Percentiles rank a stretch among this genome's conserved stretches.
Evolutionary conservation across 2,888 invertebrate species (phyloP).

Genomic region (Caenorhabditis sp.): DNA sequence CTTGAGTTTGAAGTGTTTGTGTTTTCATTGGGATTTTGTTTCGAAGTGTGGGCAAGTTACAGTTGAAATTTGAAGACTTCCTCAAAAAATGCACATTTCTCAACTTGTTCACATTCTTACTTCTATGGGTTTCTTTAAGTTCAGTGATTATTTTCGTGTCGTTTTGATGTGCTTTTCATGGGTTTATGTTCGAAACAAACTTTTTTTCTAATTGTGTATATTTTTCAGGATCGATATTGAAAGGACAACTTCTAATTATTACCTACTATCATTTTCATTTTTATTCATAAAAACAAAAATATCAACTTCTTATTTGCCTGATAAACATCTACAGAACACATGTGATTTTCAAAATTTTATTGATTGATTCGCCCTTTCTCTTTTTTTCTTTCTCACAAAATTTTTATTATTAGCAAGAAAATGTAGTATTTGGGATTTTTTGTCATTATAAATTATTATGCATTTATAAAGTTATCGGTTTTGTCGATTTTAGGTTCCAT

Average conservation of each 20-base stretch:
- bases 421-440: slow-evolving; percentile 1
- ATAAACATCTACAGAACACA: not conserved
- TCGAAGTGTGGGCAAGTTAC: not conserved
- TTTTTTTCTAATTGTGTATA: slow-evolving; percentile 5
- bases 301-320: not conserved
- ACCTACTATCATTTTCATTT: slow-evolving; percentile 1
- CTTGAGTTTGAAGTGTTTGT: not conserved
- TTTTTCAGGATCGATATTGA: slow-evolving; percentile 17
- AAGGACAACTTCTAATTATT: not conserved
- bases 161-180: not conserved
- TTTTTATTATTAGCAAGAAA: not conserved
- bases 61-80: too few species aligned
- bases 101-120: too few species aligned
- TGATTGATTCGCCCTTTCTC: slow-evolving; percentile 6
- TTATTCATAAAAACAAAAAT: not conserved
- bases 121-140: not conserved
- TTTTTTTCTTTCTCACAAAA: not conserved
- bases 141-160: not conserved
- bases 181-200: too few species aligned
- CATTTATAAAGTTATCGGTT: not conserved
- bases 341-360: slow-evolving; percentile 2
- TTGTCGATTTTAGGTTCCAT: not conserved
- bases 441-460: not conserved
- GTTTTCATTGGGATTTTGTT: not conserved
- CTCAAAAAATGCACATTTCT: too few species aligned